Base-by-base conservation (phyloP, 2,888 invertebrate species). In the Troides oblongomaculatus region DNA sequence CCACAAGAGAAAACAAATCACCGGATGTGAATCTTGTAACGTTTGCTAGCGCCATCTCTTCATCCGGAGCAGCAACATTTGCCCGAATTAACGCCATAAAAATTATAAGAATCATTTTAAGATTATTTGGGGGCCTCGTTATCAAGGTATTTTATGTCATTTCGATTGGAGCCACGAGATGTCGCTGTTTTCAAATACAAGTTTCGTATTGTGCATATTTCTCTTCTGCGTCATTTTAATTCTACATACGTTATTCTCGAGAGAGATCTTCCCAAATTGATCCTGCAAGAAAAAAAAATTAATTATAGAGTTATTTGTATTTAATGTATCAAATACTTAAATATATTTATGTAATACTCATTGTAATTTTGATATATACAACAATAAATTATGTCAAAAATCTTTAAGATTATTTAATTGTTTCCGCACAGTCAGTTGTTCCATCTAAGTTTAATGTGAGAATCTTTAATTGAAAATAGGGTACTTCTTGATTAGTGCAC, bases 11-110 rank as follows among this genome's bases (percentile, higher is more conserved):
- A 79, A 95, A 95, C 64, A 93, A 84, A 83, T 95, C 95, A 18
- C 95, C 95, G 70, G 88, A 90, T 64, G 94, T 93, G 72, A 93
- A 92, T 76, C 95, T 89, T 12, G 94, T 95, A 64, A 95, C 87
- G 72, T 93, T 93, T 39, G 87, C 86, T 46, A 93, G 77, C 82
- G 88, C 84, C 85, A 89, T 86, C 84, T 90, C 90, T 80, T 80
- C 84, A 36, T 76, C 74, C 1, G 79, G 72, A 58, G 74, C 79
- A 6, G 84, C 78, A 79, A 78, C 83, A 71, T 77, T 68, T 57
- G 73, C 74, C 60, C 76, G 74, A 3, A 78, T 71, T 57, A 76
- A 73, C 65, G 84, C 60, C 5, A 85, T 68, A 30, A 87, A 64
- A 65, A 89, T 62, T 46, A 85, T 62, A 56, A 84, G 69, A 66